Percentiles rank a stretch among this genome's conserved stretches.
phyloP scores from a whole-genome alignment of 2,888 invertebrate species.

The Nomada ruficornis region DNA sequence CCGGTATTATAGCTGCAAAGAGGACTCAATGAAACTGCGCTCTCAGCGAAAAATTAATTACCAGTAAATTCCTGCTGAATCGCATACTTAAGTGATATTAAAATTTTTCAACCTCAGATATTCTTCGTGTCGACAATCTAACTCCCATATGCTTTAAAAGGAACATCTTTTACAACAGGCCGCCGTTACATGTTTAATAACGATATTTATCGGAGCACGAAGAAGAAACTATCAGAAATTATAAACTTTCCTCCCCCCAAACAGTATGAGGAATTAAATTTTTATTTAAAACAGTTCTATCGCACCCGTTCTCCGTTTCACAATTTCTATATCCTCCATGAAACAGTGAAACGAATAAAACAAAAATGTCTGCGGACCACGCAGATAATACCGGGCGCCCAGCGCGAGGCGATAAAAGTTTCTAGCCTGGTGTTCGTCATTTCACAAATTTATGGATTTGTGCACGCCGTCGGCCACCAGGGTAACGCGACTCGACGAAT shows the following conservation, averaged over 20 bases:
- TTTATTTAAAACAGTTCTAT: too few species aligned
- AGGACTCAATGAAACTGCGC: not conserved
- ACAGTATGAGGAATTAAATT: too few species aligned
- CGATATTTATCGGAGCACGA: too few species aligned
- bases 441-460: constrained; percentile 45
- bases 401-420: constrained; percentile 18
- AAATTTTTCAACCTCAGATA: not conserved
- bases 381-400: not conserved
- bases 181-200: too few species aligned
- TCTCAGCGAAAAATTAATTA: constrained; percentile 1
- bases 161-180: too few species aligned
- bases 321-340: not conserved
- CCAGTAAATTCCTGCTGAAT: not conserved
- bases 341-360: not conserved
- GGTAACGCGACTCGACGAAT: constrained; percentile 51
- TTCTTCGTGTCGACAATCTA: not conserved
- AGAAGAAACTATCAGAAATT: not conserved
- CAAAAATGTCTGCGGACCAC: not conserved
- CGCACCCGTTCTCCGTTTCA: too few species aligned
- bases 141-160: not conserved
- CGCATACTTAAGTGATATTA: not conserved
- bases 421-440: constrained; percentile 34
- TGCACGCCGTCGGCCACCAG: constrained; percentile 24
- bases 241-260: not conserved
- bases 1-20: not conserved